Evolutionary conservation across 2,888 invertebrate species (phyloP).

Genomic region (Hydrotaea cyrtoneurina): DNA sequence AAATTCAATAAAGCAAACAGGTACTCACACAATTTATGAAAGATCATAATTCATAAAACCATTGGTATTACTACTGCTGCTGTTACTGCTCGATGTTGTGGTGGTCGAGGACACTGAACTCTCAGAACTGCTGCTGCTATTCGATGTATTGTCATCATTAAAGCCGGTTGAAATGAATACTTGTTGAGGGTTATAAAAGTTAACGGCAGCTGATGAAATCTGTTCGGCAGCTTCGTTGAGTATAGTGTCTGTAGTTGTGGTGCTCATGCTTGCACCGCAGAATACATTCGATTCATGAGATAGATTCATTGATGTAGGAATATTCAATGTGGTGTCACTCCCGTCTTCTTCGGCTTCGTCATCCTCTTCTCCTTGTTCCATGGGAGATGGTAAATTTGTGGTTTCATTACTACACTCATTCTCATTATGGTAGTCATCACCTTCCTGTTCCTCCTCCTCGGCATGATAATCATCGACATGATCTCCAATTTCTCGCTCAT

Average conservation of each 20-base stretch:
- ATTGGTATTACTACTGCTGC: slow-evolving; percentile 56
- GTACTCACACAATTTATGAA: slow-evolving; percentile 56
- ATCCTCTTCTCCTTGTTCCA: slow-evolving; percentile 4
- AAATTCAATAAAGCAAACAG: not conserved
- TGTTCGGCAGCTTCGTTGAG: slow-evolving; percentile 62
- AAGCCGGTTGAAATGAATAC: slow-evolving; percentile 60
- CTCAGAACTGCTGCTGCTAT: slow-evolving; percentile 60
- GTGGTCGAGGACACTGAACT: slow-evolving; percentile 59
- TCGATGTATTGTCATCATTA: slow-evolving; percentile 48
- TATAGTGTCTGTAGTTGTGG: slow-evolving; percentile 58
- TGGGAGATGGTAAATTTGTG: slow-evolving; percentile 7
- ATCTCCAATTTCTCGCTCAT: not conserved
- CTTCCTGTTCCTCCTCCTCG: not conserved
- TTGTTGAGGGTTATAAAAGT: slow-evolving; percentile 58
- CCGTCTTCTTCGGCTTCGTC: slow-evolving; percentile 16
- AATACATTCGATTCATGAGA: slow-evolving; percentile 55
- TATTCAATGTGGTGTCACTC: slow-evolving; percentile 43
- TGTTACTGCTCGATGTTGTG: slow-evolving; percentile 60
- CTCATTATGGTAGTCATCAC: not conserved
- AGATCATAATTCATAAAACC: slow-evolving; percentile 40
- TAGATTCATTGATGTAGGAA: slow-evolving; percentile 35
- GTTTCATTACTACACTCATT: slow-evolving; percentile 28
- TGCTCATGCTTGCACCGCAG: slow-evolving; percentile 60
- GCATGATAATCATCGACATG: slow-evolving; percentile 21
- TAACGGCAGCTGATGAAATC: slow-evolving; percentile 64